Conservation (phyloP, 64 coral and sea anemone species). For the Montipora sp. region DNA sequence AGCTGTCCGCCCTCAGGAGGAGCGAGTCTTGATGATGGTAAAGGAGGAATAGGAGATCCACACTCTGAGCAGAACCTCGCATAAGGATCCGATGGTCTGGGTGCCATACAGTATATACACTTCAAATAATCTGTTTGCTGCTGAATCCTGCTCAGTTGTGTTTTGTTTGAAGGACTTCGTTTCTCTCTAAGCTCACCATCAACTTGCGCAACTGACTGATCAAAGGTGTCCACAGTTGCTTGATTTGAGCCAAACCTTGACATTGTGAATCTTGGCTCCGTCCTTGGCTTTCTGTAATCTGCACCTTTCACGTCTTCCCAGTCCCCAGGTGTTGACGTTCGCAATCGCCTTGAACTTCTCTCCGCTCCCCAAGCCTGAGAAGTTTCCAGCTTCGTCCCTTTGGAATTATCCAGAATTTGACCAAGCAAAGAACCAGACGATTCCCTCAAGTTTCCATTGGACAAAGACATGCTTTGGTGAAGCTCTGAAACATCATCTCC, state of each 20-base stretch:
- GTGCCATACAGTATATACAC: slow-evolving; percentile 95
- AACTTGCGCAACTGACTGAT: slow-evolving; percentile 41
- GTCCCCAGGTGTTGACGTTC: slow-evolving; percentile 22
- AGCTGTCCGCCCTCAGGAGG: slow-evolving; percentile 90
- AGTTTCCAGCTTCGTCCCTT: slow-evolving; percentile 35
- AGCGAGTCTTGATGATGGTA: slow-evolving; percentile 75
- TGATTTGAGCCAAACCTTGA: slow-evolving; percentile 84
- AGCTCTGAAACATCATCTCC: slow-evolving; percentile 55
- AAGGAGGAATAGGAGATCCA: slow-evolving; percentile 91
- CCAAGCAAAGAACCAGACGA: slow-evolving; percentile 53
- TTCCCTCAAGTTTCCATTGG: slow-evolving; percentile 60
- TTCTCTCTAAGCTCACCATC: slow-evolving; percentile 60
- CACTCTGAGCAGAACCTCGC: slow-evolving; percentile 91
- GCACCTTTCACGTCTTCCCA: slow-evolving; percentile 50
- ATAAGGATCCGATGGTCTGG: slow-evolving; percentile 95
- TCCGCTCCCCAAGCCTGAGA: slow-evolving; percentile 59
- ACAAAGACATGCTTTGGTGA: slow-evolving; percentile 55
- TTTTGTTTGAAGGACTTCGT: slow-evolving; percentile 60
- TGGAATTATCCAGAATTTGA: slow-evolving; percentile 65
- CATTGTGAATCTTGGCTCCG: slow-evolving; percentile 79
- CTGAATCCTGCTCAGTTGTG: slow-evolving; percentile 68
- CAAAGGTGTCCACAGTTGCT: slow-evolving; percentile 59
- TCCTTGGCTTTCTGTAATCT: slow-evolving; percentile 70
- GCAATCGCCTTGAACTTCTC: slow-evolving; percentile 40
- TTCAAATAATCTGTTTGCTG: slow-evolving; percentile 91